These are phyloP conservation scores for Ceraclea dissimilis DNA, from an alignment of 2,888 invertebrate genomes.

Conservation along the genomic window DNA sequence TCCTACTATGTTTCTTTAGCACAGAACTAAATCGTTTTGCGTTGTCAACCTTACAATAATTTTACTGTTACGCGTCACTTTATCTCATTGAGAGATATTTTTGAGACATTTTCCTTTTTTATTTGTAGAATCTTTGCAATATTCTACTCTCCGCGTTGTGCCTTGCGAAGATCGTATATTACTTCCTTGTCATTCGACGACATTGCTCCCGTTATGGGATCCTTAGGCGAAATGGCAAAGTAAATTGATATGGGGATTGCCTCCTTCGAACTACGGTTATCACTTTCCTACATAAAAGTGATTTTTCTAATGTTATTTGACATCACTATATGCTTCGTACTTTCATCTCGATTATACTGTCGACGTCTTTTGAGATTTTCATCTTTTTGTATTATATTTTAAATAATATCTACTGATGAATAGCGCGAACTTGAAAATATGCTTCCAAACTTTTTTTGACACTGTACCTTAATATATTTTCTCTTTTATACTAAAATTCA, in stretches of 20 bases:
- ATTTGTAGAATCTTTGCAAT: neutral
- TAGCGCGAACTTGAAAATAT: no score
- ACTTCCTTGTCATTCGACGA: neutral
- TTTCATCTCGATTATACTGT: no score
- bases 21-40: neutral
- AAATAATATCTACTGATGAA: no score
- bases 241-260: slow-evolving; percentile 8
- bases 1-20: no score
- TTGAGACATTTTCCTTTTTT: neutral
- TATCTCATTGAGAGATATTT: neutral
- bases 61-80: neutral
- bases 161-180: neutral
- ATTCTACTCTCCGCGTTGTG: neutral
- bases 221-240: neutral
- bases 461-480: no score
- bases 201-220: slow-evolving; percentile 4
- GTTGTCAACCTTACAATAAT: neutral
- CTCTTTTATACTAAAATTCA: no score
- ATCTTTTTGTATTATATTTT: no score
- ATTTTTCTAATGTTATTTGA: slow-evolving; percentile 5
- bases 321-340: neutral
- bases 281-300: neutral
- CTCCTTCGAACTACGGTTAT: slow-evolving; percentile 5
- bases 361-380: no score
- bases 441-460: no score